Base-by-base conservation (phyloP, 2,888 invertebrate genomes). In the Lycophotia porphyrea region DNA sequence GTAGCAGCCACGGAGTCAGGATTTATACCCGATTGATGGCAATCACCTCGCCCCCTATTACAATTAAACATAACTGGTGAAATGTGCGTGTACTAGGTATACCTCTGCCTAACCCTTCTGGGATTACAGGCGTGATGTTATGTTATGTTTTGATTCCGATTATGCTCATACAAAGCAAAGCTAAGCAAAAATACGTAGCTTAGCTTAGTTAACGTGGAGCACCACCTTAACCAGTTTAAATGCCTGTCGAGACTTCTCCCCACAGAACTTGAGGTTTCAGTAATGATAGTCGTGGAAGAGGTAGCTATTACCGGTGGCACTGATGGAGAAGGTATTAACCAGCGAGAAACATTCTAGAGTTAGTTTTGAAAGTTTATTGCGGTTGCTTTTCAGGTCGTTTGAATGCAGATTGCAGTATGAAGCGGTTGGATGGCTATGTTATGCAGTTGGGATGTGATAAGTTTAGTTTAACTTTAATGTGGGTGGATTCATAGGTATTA, bases 151-250 rank as follows among this genome's bases (percentile, higher is more conserved):
- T 4, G 2, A 42, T 49, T 49, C 52, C 52, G 2, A n/a, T 5
- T n/a, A 52, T 24, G 11, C 24, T 49, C 4, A n/a, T 4, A 11
- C 4, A 52, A 52, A 52, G 18, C 15, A 31, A 58, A 3, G 1
- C 0, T 58, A 58, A 18, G 18, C 21, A 18, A 21, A 60, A 9
- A 1, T 21, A 9, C 4, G 15, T 63, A 63, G 63, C 15, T 18
- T 39, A 63, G n/a, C 39, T 18, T 18, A 3, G n/a, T 1, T 63
- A 0, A 0, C 0, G 8, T 63, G 39, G 39, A 39, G 8, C 63
- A 18, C n/a, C 1, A 2, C n/a, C 63, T 90, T 91, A 90, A 84
- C 81, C 88, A 92, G 88, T 91, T 91, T 88, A 87, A 88, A 84
- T 81, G 85, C 80, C 65, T 87, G 87, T 87, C 84, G 85, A 76